These are phyloP conservation scores for Platichthys flesus DNA, from an alignment of 2,113 vertebrate species.

Conservation along the genomic window DNA sequence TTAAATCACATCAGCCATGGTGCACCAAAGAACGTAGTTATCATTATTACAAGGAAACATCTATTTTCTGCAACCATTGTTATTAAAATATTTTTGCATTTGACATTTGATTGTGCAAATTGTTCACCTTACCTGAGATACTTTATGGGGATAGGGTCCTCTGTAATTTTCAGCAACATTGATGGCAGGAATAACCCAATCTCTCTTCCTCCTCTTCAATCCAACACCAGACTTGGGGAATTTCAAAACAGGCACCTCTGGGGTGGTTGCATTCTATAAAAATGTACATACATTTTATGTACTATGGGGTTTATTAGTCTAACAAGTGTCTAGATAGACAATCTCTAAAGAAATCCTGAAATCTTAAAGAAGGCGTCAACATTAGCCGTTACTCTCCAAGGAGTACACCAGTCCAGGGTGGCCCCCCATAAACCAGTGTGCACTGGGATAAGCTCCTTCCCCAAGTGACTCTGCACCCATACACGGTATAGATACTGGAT, in stretches of 20 bases:
- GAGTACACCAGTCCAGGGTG: neutral
- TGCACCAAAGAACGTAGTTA: too few relatives aligned
- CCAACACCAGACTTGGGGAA: constrained; percentile 66
- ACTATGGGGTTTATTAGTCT: neutral
- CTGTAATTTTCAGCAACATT: constrained; percentile 44
- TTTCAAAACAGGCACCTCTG: constrained; percentile 50
- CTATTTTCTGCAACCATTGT: neutral
- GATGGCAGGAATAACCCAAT: constrained; percentile 77
- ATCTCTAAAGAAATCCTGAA: neutral
- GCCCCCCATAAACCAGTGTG: too few relatives aligned
- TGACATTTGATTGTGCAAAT: too few relatives aligned
- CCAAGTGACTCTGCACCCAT: too few relatives aligned
- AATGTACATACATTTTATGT: neutral
- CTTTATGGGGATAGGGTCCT: constrained; percentile 57
- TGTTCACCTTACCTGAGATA: constrained; percentile 63
- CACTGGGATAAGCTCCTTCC: too few relatives aligned
- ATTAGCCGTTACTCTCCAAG: too few relatives aligned
- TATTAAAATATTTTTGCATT: neutral
- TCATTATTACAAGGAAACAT: neutral
- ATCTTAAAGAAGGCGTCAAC: neutral
- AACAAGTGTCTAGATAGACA: too few relatives aligned
- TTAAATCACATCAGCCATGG: neutral
- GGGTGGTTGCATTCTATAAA: constrained; percentile 28
- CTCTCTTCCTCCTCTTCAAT: constrained; percentile 77
- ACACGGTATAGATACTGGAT: too few relatives aligned